A percentile compares a stretch with the other conserved stretches of the same genome.
phyloP scores from a whole-genome alignment of 1,140 invertebrate species.

The Drosophila nebulosa region DNA sequence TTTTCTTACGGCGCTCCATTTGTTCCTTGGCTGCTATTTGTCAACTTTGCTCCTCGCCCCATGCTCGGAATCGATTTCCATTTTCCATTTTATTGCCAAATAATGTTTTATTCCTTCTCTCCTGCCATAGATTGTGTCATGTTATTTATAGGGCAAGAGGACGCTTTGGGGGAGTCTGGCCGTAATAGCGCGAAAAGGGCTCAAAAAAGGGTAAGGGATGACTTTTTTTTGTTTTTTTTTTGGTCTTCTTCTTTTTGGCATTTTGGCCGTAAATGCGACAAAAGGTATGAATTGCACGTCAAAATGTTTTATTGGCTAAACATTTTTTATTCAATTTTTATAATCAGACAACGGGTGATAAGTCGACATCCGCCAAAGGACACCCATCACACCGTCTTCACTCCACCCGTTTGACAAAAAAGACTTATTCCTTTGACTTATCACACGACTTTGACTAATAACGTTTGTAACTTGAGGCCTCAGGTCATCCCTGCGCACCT shows the following conservation, averaged over 20 bases:
- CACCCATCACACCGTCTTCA: too few relatives aligned
- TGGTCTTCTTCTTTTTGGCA: too few relatives aligned
- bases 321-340: constrained; percentile 77
- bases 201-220: not conserved
- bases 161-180: constrained; percentile 1
- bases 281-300: constrained; percentile 78
- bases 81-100: constrained; percentile 80
- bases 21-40: constrained; percentile 75
- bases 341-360: constrained; percentile 69
- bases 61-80: constrained; percentile 69
- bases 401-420: not conserved
- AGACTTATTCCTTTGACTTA: constrained; percentile 43
- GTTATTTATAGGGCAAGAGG: constrained; percentile 67
- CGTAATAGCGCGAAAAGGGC: not conserved
- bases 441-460: constrained; percentile 68
- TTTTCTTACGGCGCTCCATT: constrained; percentile 77
- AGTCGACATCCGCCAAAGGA: constrained; percentile 34
- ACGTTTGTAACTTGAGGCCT: constrained; percentile 32
- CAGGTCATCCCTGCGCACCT: constrained; percentile 34
- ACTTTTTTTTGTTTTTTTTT: too few relatives aligned
- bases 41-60: constrained; percentile 56
- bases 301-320: constrained; percentile 76
- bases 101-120: constrained; percentile 51
- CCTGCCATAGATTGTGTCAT: constrained; percentile 70
- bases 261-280: constrained; percentile 31